These are phyloP conservation scores for Galaxias olidus DNA, from an alignment of 2,797 vertebrate genomes.

Conservation along the genomic window DNA sequence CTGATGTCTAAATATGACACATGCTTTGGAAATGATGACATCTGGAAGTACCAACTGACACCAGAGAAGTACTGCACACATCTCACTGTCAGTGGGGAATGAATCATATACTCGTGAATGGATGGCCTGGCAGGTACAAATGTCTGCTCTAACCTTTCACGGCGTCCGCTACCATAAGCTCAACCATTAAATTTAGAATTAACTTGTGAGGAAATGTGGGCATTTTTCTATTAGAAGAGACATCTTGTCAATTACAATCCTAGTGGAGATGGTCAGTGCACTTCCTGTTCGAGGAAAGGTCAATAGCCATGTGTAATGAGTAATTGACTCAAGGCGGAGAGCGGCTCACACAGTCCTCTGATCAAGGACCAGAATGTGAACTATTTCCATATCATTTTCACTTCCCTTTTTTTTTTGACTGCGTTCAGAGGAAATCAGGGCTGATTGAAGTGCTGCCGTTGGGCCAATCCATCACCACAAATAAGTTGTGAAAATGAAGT, in stretches of 20 bases:
- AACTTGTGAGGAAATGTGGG: conserved; percentile 78
- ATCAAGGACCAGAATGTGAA: conserved; percentile 80
- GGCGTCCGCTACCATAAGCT: conserved; percentile 62
- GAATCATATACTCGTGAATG: conserved; percentile 64
- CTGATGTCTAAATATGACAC: conserved; percentile 33
- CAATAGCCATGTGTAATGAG: conserved; percentile 84
- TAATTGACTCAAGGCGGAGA: conserved; percentile 81
- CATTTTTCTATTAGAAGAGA: conserved; percentile 85
- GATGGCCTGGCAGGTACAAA: conserved; percentile 71
- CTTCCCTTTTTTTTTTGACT: conserved; percentile 69
- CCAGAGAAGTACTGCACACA: conserved; percentile 54
- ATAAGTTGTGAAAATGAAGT: conserved; percentile 68
- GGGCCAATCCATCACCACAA: conserved; percentile 73
- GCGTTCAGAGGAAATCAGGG: conserved; percentile 65
- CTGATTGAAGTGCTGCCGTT: conserved; percentile 76
- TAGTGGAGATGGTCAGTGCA: conserved; percentile 78
- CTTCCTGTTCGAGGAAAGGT: conserved; percentile 84
- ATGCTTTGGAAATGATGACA: conserved; percentile 53
- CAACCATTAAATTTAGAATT: conserved; percentile 80
- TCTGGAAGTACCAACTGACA: conserved; percentile 45
- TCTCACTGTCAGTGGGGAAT: conserved; percentile 58
- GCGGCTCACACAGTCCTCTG: conserved; percentile 71
- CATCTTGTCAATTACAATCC: conserved; percentile 86
- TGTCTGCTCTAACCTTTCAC: conserved; percentile 75
- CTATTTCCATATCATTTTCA: conserved; percentile 81